Conservation (phyloP, 2,797 vertebrate species). For the Borostomias antarcticus region DNA sequence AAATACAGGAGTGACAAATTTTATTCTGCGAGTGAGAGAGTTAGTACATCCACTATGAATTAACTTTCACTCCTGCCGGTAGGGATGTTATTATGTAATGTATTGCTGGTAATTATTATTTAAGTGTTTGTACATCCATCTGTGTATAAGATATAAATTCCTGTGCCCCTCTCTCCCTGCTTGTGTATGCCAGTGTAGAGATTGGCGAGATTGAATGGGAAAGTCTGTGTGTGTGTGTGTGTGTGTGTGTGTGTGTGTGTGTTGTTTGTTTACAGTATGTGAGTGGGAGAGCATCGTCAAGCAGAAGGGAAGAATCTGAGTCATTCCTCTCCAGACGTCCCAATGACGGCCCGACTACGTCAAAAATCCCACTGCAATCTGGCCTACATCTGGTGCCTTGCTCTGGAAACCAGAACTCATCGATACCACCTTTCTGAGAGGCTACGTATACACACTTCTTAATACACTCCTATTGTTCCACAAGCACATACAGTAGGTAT, state of each 20-base stretch:
- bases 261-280: neutral
- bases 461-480: neutral
- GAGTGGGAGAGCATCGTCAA: neutral
- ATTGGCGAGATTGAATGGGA: too few relatives aligned
- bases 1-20: neutral
- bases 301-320: neutral
- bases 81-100: too few relatives aligned
- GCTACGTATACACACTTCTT: neutral
- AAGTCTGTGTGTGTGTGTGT: neutral
- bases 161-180: neutral
- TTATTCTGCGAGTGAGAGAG: neutral
- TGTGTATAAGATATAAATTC: neutral
- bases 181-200: too few relatives aligned
- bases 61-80: neutral
- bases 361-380: too few relatives aligned
- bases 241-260: constrained; percentile 9
- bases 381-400: too few relatives aligned
- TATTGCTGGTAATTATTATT: too few relatives aligned
- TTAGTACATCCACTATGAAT: neutral
- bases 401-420: constrained; percentile 5
- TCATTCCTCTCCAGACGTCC: constrained; percentile 20
- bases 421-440: neutral
- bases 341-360: too few relatives aligned
- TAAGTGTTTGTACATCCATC: neutral
- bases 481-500: constrained; percentile 1